Evolutionary conservation across 2,888 invertebrate species (phyloP), one percentile per base, ranked within the genome.

Genomic region (Candidula unifasciata): DNA sequence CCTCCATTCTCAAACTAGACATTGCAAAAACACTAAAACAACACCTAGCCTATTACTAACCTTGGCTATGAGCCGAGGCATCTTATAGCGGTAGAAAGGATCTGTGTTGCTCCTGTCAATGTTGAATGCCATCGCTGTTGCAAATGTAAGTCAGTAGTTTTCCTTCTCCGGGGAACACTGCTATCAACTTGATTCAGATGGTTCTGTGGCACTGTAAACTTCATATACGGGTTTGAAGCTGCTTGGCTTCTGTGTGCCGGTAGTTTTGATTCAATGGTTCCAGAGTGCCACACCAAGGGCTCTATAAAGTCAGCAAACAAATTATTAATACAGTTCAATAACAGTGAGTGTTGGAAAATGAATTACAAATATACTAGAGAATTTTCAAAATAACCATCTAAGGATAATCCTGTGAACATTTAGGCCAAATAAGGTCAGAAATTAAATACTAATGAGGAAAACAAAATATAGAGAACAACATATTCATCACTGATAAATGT

Each of bases 11-110:
- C 13, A 44, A 44, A 13, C 44, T n/a, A 44, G 13, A 44, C 44
- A 10, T n/a, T 44, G 6, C 44, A 44, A 44, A 44, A 10, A 44
- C 44, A 44, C 44, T 10, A 10, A 13, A 44, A 13, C 44, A 6
- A 44, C 44, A 0, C 6, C 2, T 13, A 44, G n/a, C n/a, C n/a
- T n/a, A 44, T 13, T 44, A 71, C 52, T 87, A 89, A 94, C 94
- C 95, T 99, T 99, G 94, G 99, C 99, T 95, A 97, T 96, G 92
- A 99, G 96, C 92, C 97, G 96, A 88, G 99, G 99, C 99, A 99
- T 99, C 95, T 99, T 99, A 95, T 99, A 99, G 93, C 99, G 98
- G 95, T 99, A 99, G 95, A 99, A 99, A 93, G 97, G 97, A 95
- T 99, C 99, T 95, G 97, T 97, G 92, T 99, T 98, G 94, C 96